A percentile compares a stretch with the other conserved stretches of the same genome.
Evolutionary conservation across 1,140 invertebrate species (phyloP).

Genomic region (Eueides isabella): DNA sequence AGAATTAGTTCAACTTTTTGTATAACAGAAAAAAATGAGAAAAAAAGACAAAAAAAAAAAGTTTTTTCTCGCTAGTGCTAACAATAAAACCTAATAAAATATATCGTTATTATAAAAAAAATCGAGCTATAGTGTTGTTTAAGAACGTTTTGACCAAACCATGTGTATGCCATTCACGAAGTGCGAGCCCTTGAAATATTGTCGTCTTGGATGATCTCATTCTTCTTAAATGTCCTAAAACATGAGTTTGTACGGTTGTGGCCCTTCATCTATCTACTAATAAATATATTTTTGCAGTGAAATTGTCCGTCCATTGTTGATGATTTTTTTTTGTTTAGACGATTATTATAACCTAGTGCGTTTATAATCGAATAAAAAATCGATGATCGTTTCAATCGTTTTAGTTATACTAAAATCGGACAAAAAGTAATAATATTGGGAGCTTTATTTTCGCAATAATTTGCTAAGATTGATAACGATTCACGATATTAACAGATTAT

Average conservation of each 20-base stretch:
- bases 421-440: not conserved
- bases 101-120: slow-evolving; percentile 18
- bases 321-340: slow-evolving; percentile 25
- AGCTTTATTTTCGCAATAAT: not conserved
- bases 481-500: not conserved
- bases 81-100: not conserved
- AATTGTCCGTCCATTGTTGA: slow-evolving; percentile 43
- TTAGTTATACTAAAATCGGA: slow-evolving; percentile 6
- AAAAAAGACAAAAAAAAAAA: not conserved
- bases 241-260: slow-evolving; percentile 40
- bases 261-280: slow-evolving; percentile 32
- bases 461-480: not conserved
- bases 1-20: slow-evolving; percentile 3
- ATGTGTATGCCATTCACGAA: slow-evolving; percentile 22
- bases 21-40: not conserved
- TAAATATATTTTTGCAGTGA: slow-evolving; percentile 17
- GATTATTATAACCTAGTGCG: not conserved
- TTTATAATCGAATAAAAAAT: slow-evolving; percentile 7
- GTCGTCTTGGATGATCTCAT: slow-evolving; percentile 58
- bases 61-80: not conserved
- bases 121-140: slow-evolving; percentile 9
- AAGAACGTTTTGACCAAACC: not conserved
- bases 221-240: slow-evolving; percentile 37
- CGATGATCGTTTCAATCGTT: slow-evolving; percentile 7
- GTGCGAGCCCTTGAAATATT: slow-evolving; percentile 48